A percentile compares a stretch with the other conserved stretches of the same genome.
Conservation (phyloP, 2,888 invertebrate genomes). For the Globia sparganii region DNA sequence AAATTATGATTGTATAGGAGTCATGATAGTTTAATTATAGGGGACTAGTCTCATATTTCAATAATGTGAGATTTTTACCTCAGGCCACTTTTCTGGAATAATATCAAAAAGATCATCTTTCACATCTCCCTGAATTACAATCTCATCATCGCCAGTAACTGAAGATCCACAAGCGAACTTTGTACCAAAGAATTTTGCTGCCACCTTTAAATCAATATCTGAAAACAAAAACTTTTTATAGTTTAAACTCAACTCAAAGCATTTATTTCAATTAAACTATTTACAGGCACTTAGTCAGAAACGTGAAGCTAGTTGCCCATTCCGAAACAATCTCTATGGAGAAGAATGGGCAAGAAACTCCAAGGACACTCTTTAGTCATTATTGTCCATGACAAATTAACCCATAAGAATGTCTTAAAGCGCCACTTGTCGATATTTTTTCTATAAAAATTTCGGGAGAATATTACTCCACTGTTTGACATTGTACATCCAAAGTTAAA, state of each 20-base stretch:
- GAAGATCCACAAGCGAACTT: constrained; percentile 99
- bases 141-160: constrained; percentile 99
- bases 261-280: not conserved
- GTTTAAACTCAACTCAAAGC: not conserved
- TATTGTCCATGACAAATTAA: not conserved
- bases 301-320: not conserved
- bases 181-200: constrained; percentile 99
- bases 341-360: not conserved
- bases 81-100: constrained; percentile 99
- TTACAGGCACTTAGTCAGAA: not conserved
- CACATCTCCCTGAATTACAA: constrained; percentile 99
- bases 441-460: too few relatives aligned
- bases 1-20: not conserved
- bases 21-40: not conserved
- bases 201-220: constrained; percentile 99
- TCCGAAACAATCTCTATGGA: not conserved
- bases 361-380: not conserved
- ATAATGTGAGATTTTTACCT: constrained; percentile 90
- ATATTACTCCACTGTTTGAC: too few relatives aligned
- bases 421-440: too few relatives aligned
- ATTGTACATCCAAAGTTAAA: too few relatives aligned
- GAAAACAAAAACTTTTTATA: constrained; percentile 66
- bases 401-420: too few relatives aligned
- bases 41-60: not conserved
- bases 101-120: constrained; percentile 99